Base-by-base conservation (phyloP, 1,140 invertebrate species). In the Cotesia glomerata region DNA sequence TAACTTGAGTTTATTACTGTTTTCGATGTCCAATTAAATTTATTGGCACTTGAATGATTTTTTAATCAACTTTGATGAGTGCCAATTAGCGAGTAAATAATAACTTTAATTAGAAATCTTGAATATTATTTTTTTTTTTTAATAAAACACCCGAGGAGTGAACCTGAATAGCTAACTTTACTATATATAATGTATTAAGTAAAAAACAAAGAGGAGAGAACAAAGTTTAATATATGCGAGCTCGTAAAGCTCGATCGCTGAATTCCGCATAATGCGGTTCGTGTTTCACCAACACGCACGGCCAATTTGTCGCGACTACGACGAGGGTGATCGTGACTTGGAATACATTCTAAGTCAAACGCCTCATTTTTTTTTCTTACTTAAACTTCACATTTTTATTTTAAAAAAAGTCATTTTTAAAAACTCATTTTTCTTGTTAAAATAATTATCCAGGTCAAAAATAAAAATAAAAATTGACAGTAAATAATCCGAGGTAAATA, bases 241-340 rank as follows among this genome's bases (percentile, higher is more conserved):
- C 74, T 76, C 73, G 77, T 78, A 81, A 81, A 79, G 73, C 76
- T 71, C 69, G 74, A 69, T 74, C 73, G 75, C 71, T 75, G 76
- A 76, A 80, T 81, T 78, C 71, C 75, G 77, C 77, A 83, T 82
- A 82, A 83, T 82, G 79, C 76, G 71, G 73, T 71, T 76, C 66
- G 73, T 75, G 76, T 75, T 77, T 73, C 72, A 77, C 72, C 76
- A 78, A 79, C 82, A 80, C 80, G 80, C 78, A 80, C 80, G 70
- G 78, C 76, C 81, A 81, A 82, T 84, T 84, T 82, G 81, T 82
- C 80, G 80, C 76, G 63, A 73, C 74, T 75, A 66, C 73, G 72
- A 80, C 80, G 45, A 71, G 14, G 58, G 59, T 39, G 58, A 71
- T 77, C 76, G 76, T 77, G 77, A 80, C 80, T 79, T 69, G 73